Evolutionary conservation across 1,140 invertebrate genomes (phyloP).

Genomic region (Drosophila tristis): DNA sequence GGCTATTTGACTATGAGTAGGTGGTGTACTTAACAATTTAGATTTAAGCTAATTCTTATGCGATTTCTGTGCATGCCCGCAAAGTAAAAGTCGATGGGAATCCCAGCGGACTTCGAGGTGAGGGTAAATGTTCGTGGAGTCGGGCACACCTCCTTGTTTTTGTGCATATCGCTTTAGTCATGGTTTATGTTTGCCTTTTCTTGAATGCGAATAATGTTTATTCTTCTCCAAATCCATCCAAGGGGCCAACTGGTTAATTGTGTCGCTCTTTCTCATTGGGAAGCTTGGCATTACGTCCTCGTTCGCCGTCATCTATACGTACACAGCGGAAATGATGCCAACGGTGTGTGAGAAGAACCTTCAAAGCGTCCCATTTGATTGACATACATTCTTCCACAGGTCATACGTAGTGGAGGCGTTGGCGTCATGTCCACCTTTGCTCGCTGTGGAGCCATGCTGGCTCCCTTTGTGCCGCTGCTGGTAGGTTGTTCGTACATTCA

Average conservation of each 20-base stretch:
- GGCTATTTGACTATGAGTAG: conserved; percentile 76
- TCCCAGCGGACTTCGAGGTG: conserved; percentile 38
- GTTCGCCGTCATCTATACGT: conserved; percentile 87
- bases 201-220: not conserved
- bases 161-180: not conserved
- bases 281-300: conserved; percentile 88
- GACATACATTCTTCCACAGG: conserved; percentile 37
- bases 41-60: not conserved
- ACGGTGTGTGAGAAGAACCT: conserved; percentile 83
- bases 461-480: conserved; percentile 87
- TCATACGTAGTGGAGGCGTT: conserved; percentile 86
- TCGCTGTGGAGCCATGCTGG: conserved; percentile 87
- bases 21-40: not conserved
- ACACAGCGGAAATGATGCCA: conserved; percentile 88
- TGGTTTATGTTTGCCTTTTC: not conserved
- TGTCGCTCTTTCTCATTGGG: conserved; percentile 87
- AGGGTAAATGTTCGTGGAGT: conserved; percentile 14
- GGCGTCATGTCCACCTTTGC: conserved; percentile 87
- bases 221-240: not conserved
- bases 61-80: conserved; percentile 20
- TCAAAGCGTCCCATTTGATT: no score
- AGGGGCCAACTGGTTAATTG: conserved; percentile 85
- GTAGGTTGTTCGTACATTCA: conserved; percentile 70
- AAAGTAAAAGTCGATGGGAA: conserved; percentile 51
- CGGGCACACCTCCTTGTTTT: not conserved